Conservation (phyloP, 2,888 invertebrate genomes). For the Digitonthophagus gazella region DNA sequence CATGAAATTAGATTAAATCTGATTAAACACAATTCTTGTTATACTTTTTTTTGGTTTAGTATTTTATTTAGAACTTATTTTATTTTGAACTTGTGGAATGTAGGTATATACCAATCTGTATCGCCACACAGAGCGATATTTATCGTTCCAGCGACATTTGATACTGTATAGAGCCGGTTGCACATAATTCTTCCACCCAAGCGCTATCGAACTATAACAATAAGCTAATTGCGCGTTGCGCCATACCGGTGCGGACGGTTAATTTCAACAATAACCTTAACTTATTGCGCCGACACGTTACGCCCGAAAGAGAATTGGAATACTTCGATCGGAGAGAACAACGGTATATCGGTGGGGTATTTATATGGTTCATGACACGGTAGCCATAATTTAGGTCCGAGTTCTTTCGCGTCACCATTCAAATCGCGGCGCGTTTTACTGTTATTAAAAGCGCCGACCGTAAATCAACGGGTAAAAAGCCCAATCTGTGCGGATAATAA, state of each 20-base stretch:
- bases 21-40: too few relatives aligned
- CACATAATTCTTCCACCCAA: not conserved
- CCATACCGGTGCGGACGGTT: not conserved
- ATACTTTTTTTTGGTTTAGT: too few relatives aligned
- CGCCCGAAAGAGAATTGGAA: not conserved
- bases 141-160: not conserved
- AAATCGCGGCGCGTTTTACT: constrained; percentile 2
- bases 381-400: not conserved
- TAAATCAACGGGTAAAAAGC: constrained; percentile 18
- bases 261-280: not conserved
- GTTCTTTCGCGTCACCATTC: not conserved
- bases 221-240: not conserved
- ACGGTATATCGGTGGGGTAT: not conserved
- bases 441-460: constrained; percentile 9
- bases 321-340: not conserved
- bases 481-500: constrained; percentile 8
- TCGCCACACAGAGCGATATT: not conserved
- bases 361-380: not conserved
- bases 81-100: not conserved
- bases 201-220: not conserved
- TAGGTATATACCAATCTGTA: not conserved
- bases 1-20: too few relatives aligned
- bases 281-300: not conserved
- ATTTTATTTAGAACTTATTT: too few relatives aligned
- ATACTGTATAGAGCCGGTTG: not conserved